Percentiles rank a stretch among this genome's conserved stretches.
These are phyloP conservation scores for Bombus confusus DNA, from an alignment of 1,140 invertebrate species.

Conservation along the genomic window DNA sequence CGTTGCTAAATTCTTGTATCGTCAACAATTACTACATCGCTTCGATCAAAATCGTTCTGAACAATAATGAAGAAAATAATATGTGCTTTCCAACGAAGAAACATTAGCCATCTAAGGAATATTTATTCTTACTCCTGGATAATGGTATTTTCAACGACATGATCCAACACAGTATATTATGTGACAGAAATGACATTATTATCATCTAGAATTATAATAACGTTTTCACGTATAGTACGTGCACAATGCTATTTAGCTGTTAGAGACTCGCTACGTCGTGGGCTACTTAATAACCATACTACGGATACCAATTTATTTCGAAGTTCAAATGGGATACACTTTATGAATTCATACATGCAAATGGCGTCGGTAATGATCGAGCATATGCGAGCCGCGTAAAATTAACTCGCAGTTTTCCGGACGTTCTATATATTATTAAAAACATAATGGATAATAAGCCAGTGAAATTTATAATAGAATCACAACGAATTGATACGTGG, in stretches of 20 bases:
- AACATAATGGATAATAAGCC: not conserved
- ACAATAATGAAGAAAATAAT: not conserved
- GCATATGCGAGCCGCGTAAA: not conserved
- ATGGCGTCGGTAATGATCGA: conserved; percentile 25
- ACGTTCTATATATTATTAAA: not conserved
- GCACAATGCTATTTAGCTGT: conserved; percentile 29
- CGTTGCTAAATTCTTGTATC: not conserved
- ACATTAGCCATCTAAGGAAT: conserved; percentile 22
- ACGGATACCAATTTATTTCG: conserved; percentile 16
- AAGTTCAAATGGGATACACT: conserved; percentile 16
- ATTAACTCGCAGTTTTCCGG: too few species aligned
- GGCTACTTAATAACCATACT: conserved; percentile 30
- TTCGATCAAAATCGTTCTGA: not conserved
- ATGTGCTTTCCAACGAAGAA: not conserved
- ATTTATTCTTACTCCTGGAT: conserved; percentile 33
- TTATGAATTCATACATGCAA: not conserved
- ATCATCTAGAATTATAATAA: conserved; percentile 43
- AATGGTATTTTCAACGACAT: conserved; percentile 34
- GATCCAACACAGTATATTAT: conserved; percentile 39
- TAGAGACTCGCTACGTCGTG: conserved; percentile 14
- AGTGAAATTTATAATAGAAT: not conserved
- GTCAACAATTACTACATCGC: not conserved
- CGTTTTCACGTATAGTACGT: not conserved
- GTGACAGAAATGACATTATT: conserved; percentile 36
- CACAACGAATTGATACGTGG: not conserved